Base-by-base conservation (phyloP, 2,113 vertebrate genomes). In the Octodon degus region DNA sequence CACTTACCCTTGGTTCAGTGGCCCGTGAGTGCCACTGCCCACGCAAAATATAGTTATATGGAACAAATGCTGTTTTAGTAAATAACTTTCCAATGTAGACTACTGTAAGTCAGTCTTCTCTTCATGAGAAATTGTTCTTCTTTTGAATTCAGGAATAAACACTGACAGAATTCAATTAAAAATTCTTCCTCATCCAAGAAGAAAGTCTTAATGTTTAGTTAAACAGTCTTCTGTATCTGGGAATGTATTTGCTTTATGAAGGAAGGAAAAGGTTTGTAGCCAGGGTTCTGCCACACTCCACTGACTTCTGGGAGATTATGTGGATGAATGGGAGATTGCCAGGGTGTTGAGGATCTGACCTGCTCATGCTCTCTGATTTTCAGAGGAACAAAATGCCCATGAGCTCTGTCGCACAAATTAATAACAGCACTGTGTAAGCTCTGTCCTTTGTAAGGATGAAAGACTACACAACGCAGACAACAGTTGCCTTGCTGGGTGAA, bases 61-160 rank as follows among this genome's bases (percentile, higher is more conserved):
- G 55, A 80, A 72, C 34, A 87, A 84, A 58, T 34, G 12, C 10
- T 90, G 2, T 53, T 96, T 67, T 87, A 80, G 55, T 74, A 62
- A 50, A 77, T 27, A 67, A 22, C 12, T 50, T 84, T 82, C 81
- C 25, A 65, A 55, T 32, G 32, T 7, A 93, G 16, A 40, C 43
- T 12, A n/a, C 4, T 83, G 43, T 89, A 25, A 90, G 70, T 55
- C 1, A 17, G 8, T 43, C 1, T 87, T 43, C 55, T 90, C 58
- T 67, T 70, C n/a, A 20, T 55, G 9, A 82, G 22, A 30, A 88
- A 24, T 30, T 62, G 47, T 80, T 82, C 11, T 19, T 86, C 24
- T 76, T 92, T 76, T 88, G 24, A 86, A 50, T 70, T 94, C 43
- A 94, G 63, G 25, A 89, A 72, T 55, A 60, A 88, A 37, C 4